phyloP scores from a whole-genome alignment of 1,140 invertebrate genomes.

The Aphelinus atriplicis region DNA sequence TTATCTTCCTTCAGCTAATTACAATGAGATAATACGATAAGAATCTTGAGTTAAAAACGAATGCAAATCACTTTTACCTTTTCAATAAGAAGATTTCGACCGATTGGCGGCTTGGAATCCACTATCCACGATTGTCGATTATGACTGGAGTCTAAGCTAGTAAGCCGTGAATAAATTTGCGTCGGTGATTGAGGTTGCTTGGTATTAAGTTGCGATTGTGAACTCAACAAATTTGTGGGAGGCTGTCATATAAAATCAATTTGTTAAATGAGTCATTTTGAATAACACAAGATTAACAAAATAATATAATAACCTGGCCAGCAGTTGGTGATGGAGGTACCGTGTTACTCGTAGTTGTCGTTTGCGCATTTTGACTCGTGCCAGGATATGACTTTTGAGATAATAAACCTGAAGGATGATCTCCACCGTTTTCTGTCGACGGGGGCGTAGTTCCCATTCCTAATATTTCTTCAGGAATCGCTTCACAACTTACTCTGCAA shows the following conservation, averaged over 20 bases:
- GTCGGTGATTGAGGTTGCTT: slow-evolving; percentile 68
- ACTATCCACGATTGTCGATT: slow-evolving; percentile 50
- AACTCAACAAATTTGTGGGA: slow-evolving; percentile 53
- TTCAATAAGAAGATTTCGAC: slow-evolving; percentile 57
- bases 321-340: slow-evolving; percentile 61
- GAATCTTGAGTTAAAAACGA: too few relatives aligned
- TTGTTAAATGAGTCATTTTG: neutral
- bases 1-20: slow-evolving; percentile 56
- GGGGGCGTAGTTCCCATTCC: slow-evolving; percentile 72
- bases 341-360: slow-evolving; percentile 50
- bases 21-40: slow-evolving; percentile 1
- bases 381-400: slow-evolving; percentile 61
- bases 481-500: slow-evolving; percentile 81
- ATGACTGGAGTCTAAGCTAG: slow-evolving; percentile 56
- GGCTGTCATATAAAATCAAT: slow-evolving; percentile 43
- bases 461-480: slow-evolving; percentile 88
- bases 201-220: slow-evolving; percentile 53
- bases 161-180: slow-evolving; percentile 62
- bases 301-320: slow-evolving; percentile 46
- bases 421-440: slow-evolving; percentile 53
- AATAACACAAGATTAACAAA: slow-evolving; percentile 13
- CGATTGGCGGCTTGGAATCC: slow-evolving; percentile 61
- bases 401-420: slow-evolving; percentile 52
- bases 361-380: slow-evolving; percentile 51
- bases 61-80: slow-evolving; percentile 47